Percentiles rank a stretch among this genome's conserved stretches.
These are phyloP conservation scores for Myotis planiceps DNA, from an alignment of 2,797 vertebrate species.

Conservation along the genomic window DNA sequence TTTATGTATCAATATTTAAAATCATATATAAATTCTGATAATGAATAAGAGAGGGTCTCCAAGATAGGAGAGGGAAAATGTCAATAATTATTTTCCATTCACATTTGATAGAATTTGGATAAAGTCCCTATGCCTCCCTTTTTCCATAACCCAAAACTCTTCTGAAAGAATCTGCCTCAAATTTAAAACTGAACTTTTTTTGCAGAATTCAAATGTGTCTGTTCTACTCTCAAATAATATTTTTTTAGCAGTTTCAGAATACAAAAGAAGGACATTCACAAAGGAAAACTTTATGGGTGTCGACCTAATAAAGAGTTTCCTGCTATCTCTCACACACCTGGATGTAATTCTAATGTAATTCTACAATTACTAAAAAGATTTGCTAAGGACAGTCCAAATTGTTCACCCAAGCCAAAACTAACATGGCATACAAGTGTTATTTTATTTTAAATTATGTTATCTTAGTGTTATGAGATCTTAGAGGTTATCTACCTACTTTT, in stretches of 20 bases:
- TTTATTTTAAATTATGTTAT: slow-evolving; percentile 39
- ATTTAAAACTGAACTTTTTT: slow-evolving; percentile 45
- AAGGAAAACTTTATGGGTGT: background rate
- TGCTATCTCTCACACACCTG: background rate
- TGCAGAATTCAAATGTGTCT: slow-evolving; percentile 23
- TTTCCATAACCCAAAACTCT: background rate
- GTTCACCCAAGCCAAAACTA: background rate
- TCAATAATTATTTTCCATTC: slow-evolving; percentile 41
- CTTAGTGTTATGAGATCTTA: background rate
- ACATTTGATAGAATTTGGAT: slow-evolving; percentile 18
- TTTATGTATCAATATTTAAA: background rate
- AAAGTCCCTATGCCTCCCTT: background rate
- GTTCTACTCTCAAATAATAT: background rate
- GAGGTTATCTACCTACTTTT: background rate
- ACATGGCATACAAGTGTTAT: background rate
- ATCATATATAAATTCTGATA: background rate
- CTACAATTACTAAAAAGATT: slow-evolving; percentile 3
- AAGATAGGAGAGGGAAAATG: slow-evolving; percentile 24
- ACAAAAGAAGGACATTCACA: background rate
- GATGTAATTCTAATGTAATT: background rate
- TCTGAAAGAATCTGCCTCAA: slow-evolving; percentile 32
- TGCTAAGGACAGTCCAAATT: background rate
- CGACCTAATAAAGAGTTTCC: background rate
- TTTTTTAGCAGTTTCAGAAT: slow-evolving; percentile 29
- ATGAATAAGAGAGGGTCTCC: background rate